Evolutionary conservation across 2,113 vertebrate genomes (phyloP), one percentile per base, ranked within the genome.

Genomic region (Cheilinus undulatus): DNA sequence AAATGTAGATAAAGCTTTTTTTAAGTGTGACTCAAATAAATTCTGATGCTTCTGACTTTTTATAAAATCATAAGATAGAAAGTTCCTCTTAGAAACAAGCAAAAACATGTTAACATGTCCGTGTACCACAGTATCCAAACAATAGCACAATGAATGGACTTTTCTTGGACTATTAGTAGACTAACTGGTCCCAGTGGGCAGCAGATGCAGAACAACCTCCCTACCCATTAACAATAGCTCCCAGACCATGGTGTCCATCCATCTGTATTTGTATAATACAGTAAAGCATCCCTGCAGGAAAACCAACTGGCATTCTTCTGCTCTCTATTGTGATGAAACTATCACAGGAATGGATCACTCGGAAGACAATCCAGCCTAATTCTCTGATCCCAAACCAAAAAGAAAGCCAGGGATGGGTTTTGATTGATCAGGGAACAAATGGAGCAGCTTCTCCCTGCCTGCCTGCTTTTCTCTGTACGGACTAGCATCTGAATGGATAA

Each of bases 341-440:
- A 81, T 87, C 82, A 88, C 80, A 77, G 84, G 85, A 86, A 86
- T 75, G 57, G 75, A 85, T 90, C 80, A 86, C 79, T 73, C 30
- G 51, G 67, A 75, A 73, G 67, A 87, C 82, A 89, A 87, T 77
- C 74, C 69, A 65, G 69, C 51, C 78, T 78, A 81, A 82, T 87
- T 87, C 71, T 79, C 63, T 75, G 56, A 86, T 81, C 70, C 69
- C 81, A 79, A 78, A 78, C 71, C 52, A 67, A 74, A 86, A 83
- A 69, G 46, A 26, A 40, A 22, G 53, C 42, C 64, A 65, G 64
- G 79, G 73, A 80, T 50, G 32, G 77, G n/a, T 82, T 86, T 72
- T 91, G 90, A 92, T 90, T 90, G 91, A 91, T 91, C 73, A 20
- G 80, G 51, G 57, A 84, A 85, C 80, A 84, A 89, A 69, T 84